Evolutionary conservation across 2,797 vertebrate species (phyloP).

Genomic region (Myotis daubentonii): DNA sequence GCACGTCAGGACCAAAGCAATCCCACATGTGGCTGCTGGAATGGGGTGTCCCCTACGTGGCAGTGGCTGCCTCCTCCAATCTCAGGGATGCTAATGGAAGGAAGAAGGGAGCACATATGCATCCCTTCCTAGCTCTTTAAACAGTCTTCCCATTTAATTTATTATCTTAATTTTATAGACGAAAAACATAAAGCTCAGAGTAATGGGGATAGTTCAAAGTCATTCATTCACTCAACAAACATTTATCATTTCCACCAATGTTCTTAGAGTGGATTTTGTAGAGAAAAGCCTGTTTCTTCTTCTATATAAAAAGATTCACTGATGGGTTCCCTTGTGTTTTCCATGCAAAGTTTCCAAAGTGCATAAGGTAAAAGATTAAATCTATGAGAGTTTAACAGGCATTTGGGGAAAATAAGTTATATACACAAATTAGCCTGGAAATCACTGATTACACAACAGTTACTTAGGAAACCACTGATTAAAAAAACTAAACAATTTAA

Average conservation of each 20-base stretch:
- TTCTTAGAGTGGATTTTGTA: background rate
- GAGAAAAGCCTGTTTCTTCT: background rate
- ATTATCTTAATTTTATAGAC: background rate
- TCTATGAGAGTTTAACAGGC: background rate
- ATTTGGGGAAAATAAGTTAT: conserved; percentile 14
- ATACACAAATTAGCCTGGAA: conserved; percentile 56
- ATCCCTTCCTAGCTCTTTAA: background rate
- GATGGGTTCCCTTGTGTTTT: background rate
- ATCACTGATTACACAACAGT: conserved; percentile 38
- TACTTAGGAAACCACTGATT: conserved; percentile 62
- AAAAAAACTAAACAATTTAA: conserved; percentile 53
- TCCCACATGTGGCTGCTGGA: conserved; percentile 44
- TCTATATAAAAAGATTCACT: conserved; percentile 8
- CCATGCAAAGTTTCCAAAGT: background rate
- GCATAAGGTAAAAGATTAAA: background rate
- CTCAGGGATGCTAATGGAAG: background rate
- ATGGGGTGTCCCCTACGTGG: background rate
- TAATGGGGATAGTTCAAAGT: conserved; percentile 18
- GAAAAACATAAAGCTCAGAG: background rate
- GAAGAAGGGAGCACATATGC: no score
- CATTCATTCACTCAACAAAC: background rate
- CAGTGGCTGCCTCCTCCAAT: background rate
- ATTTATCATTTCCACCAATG: background rate
- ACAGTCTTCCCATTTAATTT: background rate
- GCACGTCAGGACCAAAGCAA: conserved; percentile 18